Percentiles rank a stretch among this genome's conserved stretches.
These are phyloP conservation scores for Peromyscus eremicus DNA, from an alignment of 2,797 vertebrate genomes.

Conservation along the genomic window DNA sequence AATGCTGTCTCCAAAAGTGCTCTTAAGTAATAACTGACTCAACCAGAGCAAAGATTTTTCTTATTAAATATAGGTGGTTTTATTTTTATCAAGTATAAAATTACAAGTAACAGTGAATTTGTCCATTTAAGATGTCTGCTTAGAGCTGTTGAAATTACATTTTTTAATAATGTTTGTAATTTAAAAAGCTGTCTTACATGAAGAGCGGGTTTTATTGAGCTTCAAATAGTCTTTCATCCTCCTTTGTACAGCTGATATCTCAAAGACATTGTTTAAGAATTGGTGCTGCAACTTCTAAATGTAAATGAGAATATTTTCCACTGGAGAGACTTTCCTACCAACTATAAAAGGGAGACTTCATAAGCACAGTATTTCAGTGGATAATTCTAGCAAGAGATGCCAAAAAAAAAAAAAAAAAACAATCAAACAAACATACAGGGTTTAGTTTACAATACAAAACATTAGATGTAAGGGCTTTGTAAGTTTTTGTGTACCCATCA, in stretches of 20 bases:
- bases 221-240: constrained; percentile 40
- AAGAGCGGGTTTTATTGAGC: constrained; percentile 17
- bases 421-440: not conserved
- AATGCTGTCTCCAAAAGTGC: not conserved
- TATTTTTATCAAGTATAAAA: constrained; percentile 27
- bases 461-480: constrained; percentile 55
- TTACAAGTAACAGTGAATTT: not conserved
- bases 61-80: constrained; percentile 12
- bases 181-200: not conserved
- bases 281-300: constrained; percentile 14
- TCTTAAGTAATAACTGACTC: constrained; percentile 45
- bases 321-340: not conserved
- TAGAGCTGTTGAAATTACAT: not conserved
- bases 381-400: constrained; percentile 15
- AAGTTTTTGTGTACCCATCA: constrained; percentile 47
- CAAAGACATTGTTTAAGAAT: constrained; percentile 7
- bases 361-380: not conserved
- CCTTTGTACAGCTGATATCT: not conserved
- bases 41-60: not conserved
- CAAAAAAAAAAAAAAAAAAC: constrained; percentile 38
- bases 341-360: not conserved
- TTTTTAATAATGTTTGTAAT: constrained; percentile 36
- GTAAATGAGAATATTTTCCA: constrained; percentile 13
- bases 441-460: constrained; percentile 57
- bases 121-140: constrained; percentile 27